Base-by-base conservation (phyloP, 2,888 invertebrate species). In the Spisula subtruncata region DNA sequence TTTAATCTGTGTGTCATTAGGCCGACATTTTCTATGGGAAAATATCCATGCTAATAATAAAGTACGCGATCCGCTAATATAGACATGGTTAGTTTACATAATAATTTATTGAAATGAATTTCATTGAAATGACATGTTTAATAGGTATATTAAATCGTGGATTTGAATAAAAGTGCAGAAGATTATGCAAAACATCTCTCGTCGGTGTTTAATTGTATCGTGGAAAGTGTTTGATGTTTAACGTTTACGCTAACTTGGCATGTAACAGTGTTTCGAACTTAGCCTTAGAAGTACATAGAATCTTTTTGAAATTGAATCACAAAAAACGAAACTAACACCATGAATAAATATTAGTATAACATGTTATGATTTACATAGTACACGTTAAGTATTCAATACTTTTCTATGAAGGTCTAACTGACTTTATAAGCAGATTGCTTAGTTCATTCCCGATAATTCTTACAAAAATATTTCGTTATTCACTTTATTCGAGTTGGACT, bases 391-490 rank as follows among this genome's bases (percentile, higher is more conserved):
- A 66, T 66, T 25, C 60, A 25, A 25, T 66, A 51, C 25, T 10
- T 32, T 32, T 35, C 5, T 8, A 75, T 35, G 25, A 35, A 75
- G 32, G 32, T 14, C 32, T 75, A 75, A 75, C 75, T 75, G 75
- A 75, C 75, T 75, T 75, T 75, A 75, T 75, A 25, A 10, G 75
- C 8, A 5, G n/a, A 20, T n/a, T n/a, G 10, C 25, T n/a, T 66
- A 66, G 12, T 51, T 51, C 51, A 51, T 66, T 66, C 10, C n/a
- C 60, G 25, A 10, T 66, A 66, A 66, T 66, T 66, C 60, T 66
- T 66, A 25, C 25, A 66, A 66, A 66, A 66, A 66, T 66, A 66
- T n/a, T 66, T 66, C 25, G 2, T 66, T 66, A n/a, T 66, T 66
- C n/a, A 66, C 25, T 66, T 66, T 2, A 25, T 25, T n/a, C 25